These are phyloP conservation scores for Hylaeus anthracinus DNA, from an alignment of 1,140 invertebrate genomes.

Conservation along the genomic window DNA sequence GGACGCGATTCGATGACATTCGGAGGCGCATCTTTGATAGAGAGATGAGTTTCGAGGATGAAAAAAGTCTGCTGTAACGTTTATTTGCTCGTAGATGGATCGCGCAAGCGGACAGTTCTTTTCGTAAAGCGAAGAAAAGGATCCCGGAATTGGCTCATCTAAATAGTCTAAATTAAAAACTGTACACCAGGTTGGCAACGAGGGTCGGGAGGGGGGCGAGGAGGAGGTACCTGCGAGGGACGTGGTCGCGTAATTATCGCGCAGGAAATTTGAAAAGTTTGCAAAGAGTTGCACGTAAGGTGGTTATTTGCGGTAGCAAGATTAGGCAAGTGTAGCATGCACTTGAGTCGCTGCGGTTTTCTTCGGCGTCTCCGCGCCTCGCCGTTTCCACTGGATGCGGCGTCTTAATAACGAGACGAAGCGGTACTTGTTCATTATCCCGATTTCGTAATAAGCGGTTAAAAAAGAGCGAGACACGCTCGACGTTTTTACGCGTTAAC, in stretches of 20 bases:
- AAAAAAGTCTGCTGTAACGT: no score
- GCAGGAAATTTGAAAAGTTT: conserved; percentile 53
- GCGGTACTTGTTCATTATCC: conserved; percentile 54
- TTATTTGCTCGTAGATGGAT: no score
- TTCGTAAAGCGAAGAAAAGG: background rate
- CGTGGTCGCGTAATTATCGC: conserved; percentile 48
- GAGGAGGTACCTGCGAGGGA: background rate
- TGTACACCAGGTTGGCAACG: background rate
- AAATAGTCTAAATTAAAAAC: background rate
- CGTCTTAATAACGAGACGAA: conserved; percentile 54
- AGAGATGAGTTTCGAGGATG: no score
- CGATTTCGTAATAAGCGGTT: conserved; percentile 57
- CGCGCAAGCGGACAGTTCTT: no score
- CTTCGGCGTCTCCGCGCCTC: conserved; percentile 15
- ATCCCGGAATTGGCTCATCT: background rate
- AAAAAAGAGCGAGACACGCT: background rate
- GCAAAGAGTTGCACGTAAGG: conserved; percentile 42
- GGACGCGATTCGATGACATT: no score
- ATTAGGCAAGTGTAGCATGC: conserved; percentile 65
- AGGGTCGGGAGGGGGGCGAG: background rate
- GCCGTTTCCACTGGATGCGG: conserved; percentile 35
- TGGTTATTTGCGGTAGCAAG: conserved; percentile 45
- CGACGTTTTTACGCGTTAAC: conserved; percentile 35
- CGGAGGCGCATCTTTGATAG: no score
- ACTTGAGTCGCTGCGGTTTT: conserved; percentile 69